These are phyloP conservation scores for Myotis lucifugus DNA, from an alignment of 2,113 vertebrate genomes.

Conservation along the genomic window DNA sequence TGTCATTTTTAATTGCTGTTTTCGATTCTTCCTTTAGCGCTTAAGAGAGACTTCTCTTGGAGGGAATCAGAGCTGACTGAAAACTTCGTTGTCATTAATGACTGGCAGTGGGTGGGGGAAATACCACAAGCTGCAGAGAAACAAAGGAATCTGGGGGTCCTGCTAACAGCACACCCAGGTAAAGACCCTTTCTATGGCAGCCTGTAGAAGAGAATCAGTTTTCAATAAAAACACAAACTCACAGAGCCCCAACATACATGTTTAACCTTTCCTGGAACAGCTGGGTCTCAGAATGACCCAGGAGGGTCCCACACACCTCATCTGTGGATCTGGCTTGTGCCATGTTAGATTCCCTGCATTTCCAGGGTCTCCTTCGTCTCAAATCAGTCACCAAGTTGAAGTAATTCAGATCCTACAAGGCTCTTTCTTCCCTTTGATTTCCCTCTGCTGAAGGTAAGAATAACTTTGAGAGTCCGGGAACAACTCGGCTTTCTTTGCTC, in stretches of 20 bases:
- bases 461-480: constrained; percentile 21
- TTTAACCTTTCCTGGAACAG: constrained; percentile 3
- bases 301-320: neutral
- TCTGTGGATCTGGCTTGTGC: neutral
- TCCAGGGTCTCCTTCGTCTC: constrained; percentile 10
- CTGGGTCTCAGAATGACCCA: constrained; percentile 5
- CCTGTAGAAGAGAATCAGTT: neutral
- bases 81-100: neutral
- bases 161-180: neutral
- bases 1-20: constrained; percentile 75
- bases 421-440: constrained; percentile 18
- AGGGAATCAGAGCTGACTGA: constrained; percentile 23
- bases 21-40: constrained; percentile 44
- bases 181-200: constrained; percentile 11
- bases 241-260: neutral
- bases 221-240: neutral
- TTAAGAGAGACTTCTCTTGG: constrained; percentile 48
- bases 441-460: constrained; percentile 21
- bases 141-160: neutral
- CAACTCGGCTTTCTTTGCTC: neutral
- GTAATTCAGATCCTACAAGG: neutral
- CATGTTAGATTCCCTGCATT: neutral
- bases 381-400: neutral
- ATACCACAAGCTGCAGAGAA: neutral
- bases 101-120: neutral